Percentiles rank a stretch among this genome's conserved stretches.
Evolutionary conservation across 1,140 invertebrate genomes (phyloP).

Genomic region (Adelges cooleyi): DNA sequence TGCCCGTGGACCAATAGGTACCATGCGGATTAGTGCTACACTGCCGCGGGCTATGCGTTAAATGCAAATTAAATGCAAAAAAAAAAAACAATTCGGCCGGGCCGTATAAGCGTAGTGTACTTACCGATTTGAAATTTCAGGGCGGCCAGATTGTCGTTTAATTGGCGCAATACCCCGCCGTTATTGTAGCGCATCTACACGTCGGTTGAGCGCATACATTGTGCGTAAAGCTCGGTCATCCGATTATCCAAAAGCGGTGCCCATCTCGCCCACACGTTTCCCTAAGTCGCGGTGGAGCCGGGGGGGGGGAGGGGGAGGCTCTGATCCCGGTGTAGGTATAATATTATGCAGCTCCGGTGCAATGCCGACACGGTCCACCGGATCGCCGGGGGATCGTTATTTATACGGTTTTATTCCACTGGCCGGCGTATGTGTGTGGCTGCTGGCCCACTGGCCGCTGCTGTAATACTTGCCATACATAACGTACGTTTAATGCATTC

Average conservation of each 20-base stretch:
- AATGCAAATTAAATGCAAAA: too few species aligned
- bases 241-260: neutral
- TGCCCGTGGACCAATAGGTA: too few species aligned
- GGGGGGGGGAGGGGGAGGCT: neutral
- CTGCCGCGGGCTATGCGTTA: too few species aligned
- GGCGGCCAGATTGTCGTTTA: constrained; percentile 2
- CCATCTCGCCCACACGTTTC: neutral
- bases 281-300: neutral
- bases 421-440: too few species aligned
- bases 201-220: neutral
- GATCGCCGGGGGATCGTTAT: constrained; percentile 9
- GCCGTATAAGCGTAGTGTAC: too few species aligned
- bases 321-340: neutral
- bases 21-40: too few species aligned
- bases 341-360: neutral
- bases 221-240: neutral
- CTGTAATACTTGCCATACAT: neutral
- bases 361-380: neutral
- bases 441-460: too few species aligned
- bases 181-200: neutral
- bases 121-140: too few species aligned
- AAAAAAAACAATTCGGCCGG: too few species aligned
- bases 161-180: neutral
- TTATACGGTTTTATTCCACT: too few species aligned
- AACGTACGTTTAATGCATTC: neutral